phyloP scores from a whole-genome alignment of 2,797 vertebrate genomes.

The Mastacembelus armatus region DNA sequence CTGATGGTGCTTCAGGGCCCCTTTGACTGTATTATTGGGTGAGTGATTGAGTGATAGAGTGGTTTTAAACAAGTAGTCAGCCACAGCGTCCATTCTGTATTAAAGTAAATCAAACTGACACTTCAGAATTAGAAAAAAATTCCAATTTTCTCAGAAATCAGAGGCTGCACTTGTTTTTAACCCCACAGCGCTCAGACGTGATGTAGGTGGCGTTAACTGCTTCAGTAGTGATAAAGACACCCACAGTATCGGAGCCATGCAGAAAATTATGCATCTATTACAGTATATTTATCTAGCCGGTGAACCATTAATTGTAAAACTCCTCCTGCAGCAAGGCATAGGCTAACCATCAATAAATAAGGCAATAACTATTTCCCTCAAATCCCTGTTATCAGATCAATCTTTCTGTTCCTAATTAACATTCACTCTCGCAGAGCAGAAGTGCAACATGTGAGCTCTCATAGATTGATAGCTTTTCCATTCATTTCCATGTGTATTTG shows the following conservation, averaged over 20 bases:
- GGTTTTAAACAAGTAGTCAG: constrained; percentile 37
- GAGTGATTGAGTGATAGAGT: constrained; percentile 39
- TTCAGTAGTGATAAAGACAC: neutral
- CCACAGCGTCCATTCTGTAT: neutral
- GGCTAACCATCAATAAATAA: neutral
- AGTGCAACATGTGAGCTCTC: too few relatives aligned
- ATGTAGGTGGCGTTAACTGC: too few relatives aligned
- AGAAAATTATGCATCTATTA: neutral
- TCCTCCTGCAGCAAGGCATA: neutral
- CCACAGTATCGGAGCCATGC: neutral
- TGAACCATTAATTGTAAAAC: neutral
- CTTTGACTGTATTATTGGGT: constrained; percentile 39
- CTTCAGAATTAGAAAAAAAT: too few relatives aligned
- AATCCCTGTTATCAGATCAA: neutral
- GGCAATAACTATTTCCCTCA: neutral
- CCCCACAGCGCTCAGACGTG: too few relatives aligned
- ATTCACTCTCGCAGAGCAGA: neutral
- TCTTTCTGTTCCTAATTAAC: neutral
- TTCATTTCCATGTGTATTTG: neutral
- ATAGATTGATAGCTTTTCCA: too few relatives aligned
- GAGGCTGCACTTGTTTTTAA: neutral
- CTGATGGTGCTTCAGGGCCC: constrained; percentile 25
- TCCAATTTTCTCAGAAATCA: neutral
- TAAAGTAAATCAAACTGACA: too few relatives aligned
- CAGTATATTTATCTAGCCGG: too few relatives aligned